phyloP scores from a whole-genome alignment of 2,797 vertebrate species.

The Acanthis flammea region DNA sequence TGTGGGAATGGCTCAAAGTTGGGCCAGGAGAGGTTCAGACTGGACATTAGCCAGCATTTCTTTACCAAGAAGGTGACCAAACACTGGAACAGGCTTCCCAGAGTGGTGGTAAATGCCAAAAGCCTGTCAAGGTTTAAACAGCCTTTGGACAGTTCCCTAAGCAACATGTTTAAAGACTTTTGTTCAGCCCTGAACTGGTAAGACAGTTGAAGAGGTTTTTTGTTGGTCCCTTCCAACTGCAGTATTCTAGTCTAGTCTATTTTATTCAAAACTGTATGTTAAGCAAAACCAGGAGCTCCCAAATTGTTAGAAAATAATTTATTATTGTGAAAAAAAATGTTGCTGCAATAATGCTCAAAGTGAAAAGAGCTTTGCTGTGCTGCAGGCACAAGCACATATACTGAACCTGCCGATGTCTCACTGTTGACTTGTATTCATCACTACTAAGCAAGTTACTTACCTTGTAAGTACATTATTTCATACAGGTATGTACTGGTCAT shows the following conservation, averaged over 20 bases:
- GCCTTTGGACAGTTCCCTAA: not conserved
- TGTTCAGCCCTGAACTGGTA: not conserved
- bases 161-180: not conserved
- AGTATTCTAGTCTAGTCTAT: not conserved
- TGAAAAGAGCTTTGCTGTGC: not conserved
- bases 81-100: not conserved
- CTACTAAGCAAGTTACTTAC: not conserved
- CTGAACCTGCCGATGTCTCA: not conserved
- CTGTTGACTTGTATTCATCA: not conserved
- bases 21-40: not conserved
- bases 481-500: not conserved
- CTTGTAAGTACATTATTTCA: not conserved
- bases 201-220: not conserved
- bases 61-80: not conserved
- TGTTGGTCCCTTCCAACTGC: not conserved
- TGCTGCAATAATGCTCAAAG: not conserved
- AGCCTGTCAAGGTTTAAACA: not conserved
- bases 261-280: not conserved
- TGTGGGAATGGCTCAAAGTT: not conserved
- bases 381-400: accelerated
- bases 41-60: not conserved
- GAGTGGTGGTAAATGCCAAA: not conserved
- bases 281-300: not conserved
- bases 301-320: not conserved
- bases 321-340: not conserved